Evolutionary conservation across 2,797 vertebrate species (phyloP), one percentile per base, ranked within the genome.

Genomic region (Podarcis lilfordi): DNA sequence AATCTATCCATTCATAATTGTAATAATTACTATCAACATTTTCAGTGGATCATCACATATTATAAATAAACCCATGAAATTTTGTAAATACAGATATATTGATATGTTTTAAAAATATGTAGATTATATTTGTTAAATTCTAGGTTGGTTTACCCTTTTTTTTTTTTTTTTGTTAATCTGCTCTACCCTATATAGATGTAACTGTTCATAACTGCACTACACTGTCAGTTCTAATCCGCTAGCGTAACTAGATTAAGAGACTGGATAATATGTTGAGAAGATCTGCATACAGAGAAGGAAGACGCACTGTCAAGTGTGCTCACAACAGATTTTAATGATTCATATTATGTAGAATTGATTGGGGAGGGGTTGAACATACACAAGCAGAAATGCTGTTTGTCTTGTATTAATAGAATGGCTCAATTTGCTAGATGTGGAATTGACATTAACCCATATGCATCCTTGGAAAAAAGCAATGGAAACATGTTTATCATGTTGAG

Each of bases 1-100:
- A 95, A 95, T 97, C 97, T 97, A 96, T 97, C 97, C 96, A 97
- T 97, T 96, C 96, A 95, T 97, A 96, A 96, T 95, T 97, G 94
- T 97, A 97, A 97, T 84, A 88, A 84, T 84, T 59, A 11, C 61
- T 79, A 43, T 86, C 97, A 96, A 96, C 84, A 50, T 96, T 95
- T 96, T 95, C 91, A 89, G 86, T 96, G 96, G 94, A 93, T 96
- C 91, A 91, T 95, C 96, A 95, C 87, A 78, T 93, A 72, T 92
- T 94, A 66, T 35, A 86, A 84, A 86, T 91, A 90, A 94, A n/a
- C 94, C 94, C 88, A 72, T 93, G 81, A 89, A 89, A 89, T 84
- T 88, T 82, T 96, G 84, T 96, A 96, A 95, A 94, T 95, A 94
- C 72, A 88, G 64, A 89, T 95, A 82, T 92, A 85, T 87, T 95